Evolutionary conservation across 2,113 vertebrate species (phyloP).

Genomic region (Pteronura brasiliensis): DNA sequence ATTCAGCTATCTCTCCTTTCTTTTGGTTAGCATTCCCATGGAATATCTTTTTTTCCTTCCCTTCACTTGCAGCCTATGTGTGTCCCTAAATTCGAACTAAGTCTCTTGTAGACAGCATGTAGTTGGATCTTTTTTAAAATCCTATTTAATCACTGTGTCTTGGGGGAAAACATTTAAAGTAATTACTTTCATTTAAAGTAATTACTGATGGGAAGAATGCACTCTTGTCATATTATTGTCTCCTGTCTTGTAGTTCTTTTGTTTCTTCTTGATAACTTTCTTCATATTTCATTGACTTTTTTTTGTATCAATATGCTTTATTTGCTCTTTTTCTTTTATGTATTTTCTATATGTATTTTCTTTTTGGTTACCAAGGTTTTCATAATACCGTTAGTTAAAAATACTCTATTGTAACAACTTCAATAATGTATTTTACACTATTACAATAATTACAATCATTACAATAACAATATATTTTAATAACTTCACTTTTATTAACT

Average conservation of each 20-base stretch:
- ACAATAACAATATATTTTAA: no score
- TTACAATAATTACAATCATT: neutral
- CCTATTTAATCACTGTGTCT: neutral
- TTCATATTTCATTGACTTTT: neutral
- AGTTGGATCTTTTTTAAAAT: neutral
- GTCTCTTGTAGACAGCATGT: neutral
- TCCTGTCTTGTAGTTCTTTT: neutral
- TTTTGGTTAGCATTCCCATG: neutral
- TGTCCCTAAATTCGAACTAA: neutral
- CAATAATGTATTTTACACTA: neutral
- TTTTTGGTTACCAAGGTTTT: neutral
- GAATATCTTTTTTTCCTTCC: neutral
- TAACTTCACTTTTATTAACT: neutral
- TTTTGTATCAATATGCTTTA: neutral
- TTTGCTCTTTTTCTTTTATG: neutral
- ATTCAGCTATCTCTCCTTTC: neutral
- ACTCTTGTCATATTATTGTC: neutral
- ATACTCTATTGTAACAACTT: neutral
- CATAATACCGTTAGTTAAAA: neutral
- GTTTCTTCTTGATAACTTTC: neutral
- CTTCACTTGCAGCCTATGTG: neutral
- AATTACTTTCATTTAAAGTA: neutral
- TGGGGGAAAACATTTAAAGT: neutral
- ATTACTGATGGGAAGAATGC: neutral
- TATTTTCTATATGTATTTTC: neutral